Percentiles rank a stretch among this genome's conserved stretches.
phyloP scores from a whole-genome alignment of 2,888 invertebrate species.

The Luffia ferchaultella region DNA sequence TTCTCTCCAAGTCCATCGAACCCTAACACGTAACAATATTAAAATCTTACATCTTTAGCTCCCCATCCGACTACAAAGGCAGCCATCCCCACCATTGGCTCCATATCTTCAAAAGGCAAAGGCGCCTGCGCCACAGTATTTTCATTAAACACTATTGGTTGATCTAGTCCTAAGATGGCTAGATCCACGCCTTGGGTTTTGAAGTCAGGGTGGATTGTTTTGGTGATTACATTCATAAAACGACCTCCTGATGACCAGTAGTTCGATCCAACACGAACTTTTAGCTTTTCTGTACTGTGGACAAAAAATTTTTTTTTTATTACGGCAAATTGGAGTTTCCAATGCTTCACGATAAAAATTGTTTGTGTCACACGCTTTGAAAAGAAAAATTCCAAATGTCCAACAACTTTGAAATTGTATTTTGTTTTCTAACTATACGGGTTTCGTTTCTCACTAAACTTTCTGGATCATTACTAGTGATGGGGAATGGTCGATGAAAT shows the following conservation, averaged over 20 bases:
- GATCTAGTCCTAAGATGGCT: conserved; percentile 1
- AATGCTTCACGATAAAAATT: no score
- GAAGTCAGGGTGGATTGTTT: conserved; percentile 1
- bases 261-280: conserved; percentile 1
- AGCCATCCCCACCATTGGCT: conserved; percentile 1
- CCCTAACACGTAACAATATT: no score
- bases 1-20: no score
- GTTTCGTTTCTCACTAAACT: no score
- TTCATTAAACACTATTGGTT: not conserved
- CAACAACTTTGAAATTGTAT: no score
- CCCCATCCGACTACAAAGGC: conserved; percentile 4
- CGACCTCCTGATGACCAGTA: not conserved
- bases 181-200: not conserved
- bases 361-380: no score
- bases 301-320: not conserved
- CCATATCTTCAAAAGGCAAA: conserved; percentile 5
- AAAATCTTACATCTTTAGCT: not conserved
- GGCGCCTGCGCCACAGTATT: conserved; percentile 2
- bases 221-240: not conserved
- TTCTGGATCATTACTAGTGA: no score
- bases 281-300: not conserved
- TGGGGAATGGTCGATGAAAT: no score
- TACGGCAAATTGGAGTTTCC: not conserved
- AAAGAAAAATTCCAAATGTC: no score
- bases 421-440: no score